Percentiles rank a stretch among this genome's conserved stretches.
phyloP scores from a whole-genome alignment of 2,888 invertebrate species.

The Sericinus montela region DNA sequence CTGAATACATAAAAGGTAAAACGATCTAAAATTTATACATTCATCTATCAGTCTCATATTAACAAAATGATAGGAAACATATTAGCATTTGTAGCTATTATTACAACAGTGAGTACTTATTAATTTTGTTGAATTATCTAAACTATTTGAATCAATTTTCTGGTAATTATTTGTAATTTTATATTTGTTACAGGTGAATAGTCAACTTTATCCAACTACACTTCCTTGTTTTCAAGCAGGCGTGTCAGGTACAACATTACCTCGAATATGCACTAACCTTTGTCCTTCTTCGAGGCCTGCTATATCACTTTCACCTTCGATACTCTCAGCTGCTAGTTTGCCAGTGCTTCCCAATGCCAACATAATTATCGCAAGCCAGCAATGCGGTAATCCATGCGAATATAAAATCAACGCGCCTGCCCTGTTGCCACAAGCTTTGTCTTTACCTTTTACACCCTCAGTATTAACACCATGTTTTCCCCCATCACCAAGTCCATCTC shows the following conservation, averaged over 20 bases:
- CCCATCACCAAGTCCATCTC: neutral
- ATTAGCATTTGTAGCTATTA: slow-evolving; percentile 5
- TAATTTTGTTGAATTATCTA: too few relatives aligned
- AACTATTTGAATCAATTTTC: too few relatives aligned
- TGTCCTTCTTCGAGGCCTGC: neutral
- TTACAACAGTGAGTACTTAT: slow-evolving; percentile 24
- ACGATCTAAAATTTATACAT: slow-evolving; percentile 2
- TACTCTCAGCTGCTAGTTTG: neutral
- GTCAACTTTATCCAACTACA: slow-evolving; percentile 7
- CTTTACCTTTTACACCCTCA: neutral
- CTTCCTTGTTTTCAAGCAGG: slow-evolving; percentile 4
- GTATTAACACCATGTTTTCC: neutral
- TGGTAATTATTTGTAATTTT: neutral
- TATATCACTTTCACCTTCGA: neutral
- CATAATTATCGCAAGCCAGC: neutral
- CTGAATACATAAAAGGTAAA: slow-evolving; percentile 25
- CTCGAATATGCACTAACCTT: slow-evolving; percentile 4
- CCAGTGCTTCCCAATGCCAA: neutral
- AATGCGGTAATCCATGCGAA: slow-evolving; percentile 1
- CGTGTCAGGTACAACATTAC: neutral
- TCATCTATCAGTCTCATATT: neutral
- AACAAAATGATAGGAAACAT: slow-evolving; percentile 9
- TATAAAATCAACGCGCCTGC: slow-evolving; percentile 3
- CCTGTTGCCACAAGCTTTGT: neutral
- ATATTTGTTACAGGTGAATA: slow-evolving; percentile 8